Percentiles rank a stretch among this genome's conserved stretches.
These are phyloP conservation scores for Procavia capensis DNA, from an alignment of 2,113 vertebrate genomes.

Conservation along the genomic window DNA sequence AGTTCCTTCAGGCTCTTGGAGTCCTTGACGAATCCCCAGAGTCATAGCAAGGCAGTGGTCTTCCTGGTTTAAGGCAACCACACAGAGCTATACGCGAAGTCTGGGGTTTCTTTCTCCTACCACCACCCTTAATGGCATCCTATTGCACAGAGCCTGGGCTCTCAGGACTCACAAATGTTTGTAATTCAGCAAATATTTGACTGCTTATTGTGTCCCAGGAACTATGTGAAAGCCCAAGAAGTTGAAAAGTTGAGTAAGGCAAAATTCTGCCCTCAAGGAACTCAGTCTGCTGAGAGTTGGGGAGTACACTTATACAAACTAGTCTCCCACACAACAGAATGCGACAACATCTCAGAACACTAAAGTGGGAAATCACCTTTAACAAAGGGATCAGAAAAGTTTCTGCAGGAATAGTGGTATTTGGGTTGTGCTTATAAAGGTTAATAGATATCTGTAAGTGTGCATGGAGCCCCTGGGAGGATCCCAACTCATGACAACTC, in stretches of 20 bases:
- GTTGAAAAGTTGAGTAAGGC: background rate
- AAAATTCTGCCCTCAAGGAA: background rate
- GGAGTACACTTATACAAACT: background rate
- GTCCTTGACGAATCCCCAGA: slow-evolving; percentile 24
- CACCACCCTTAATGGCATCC: background rate
- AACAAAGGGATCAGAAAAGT: background rate
- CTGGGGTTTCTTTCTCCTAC: background rate
- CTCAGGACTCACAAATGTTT: background rate
- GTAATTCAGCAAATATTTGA: background rate
- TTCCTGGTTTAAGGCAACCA: background rate
- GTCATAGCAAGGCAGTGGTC: slow-evolving; percentile 54
- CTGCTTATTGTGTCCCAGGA: background rate
- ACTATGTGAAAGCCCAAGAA: background rate
- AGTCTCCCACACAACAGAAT: background rate
- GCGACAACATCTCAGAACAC: background rate
- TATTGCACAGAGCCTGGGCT: background rate
- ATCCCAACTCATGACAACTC: too few species aligned
- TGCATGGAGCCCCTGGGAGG: background rate
- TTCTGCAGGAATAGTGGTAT: background rate
- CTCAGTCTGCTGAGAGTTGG: background rate
- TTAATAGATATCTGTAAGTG: background rate
- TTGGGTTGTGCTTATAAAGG: background rate
- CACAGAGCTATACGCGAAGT: background rate
- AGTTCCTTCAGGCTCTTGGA: background rate
- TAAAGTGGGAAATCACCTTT: background rate